Evolutionary conservation across 2,113 vertebrate genomes (phyloP).

Genomic region (Nyctibius bracteatus): DNA sequence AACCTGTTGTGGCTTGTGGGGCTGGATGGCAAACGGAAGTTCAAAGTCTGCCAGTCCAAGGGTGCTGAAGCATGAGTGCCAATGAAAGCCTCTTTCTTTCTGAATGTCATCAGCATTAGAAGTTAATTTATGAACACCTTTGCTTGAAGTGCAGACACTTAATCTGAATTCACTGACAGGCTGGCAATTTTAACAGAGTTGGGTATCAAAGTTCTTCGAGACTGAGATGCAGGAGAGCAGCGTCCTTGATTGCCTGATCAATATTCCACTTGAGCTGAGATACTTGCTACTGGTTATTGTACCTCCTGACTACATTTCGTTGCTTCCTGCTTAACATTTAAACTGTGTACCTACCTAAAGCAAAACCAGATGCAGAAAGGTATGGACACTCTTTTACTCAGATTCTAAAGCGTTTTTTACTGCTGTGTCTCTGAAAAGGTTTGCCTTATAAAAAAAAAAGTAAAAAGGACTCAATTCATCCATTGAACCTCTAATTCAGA

Average conservation of each 20-base stretch:
- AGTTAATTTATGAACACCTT: conserved; percentile 57
- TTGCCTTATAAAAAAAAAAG: not conserved
- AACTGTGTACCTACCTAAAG: not conserved
- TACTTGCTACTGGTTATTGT: not conserved
- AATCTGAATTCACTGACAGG: conserved; percentile 27
- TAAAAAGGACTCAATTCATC: not conserved
- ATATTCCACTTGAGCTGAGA: conserved; percentile 21
- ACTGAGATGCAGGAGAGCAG: not conserved
- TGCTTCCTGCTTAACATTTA: not conserved
- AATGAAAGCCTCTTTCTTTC: conserved; percentile 12
- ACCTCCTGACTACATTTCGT: conserved; percentile 9
- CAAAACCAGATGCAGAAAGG: not conserved
- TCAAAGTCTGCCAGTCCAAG: not conserved
- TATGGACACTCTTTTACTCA: not conserved
- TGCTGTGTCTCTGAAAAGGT: not conserved
- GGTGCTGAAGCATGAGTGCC: conserved; percentile 21
- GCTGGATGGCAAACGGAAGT: not conserved
- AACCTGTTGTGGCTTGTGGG: not conserved
- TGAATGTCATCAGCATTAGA: not conserved
- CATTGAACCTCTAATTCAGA: not conserved
- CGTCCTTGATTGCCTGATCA: conserved; percentile 45
- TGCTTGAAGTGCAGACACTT: conserved; percentile 36
- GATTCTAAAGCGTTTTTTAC: conserved; percentile 10
- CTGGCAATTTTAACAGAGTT: conserved; percentile 23
- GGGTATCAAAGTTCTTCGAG: conserved; percentile 4